Base-by-base conservation (phyloP, 2,113 vertebrate genomes). In the Collichthys lucidus region DNA sequence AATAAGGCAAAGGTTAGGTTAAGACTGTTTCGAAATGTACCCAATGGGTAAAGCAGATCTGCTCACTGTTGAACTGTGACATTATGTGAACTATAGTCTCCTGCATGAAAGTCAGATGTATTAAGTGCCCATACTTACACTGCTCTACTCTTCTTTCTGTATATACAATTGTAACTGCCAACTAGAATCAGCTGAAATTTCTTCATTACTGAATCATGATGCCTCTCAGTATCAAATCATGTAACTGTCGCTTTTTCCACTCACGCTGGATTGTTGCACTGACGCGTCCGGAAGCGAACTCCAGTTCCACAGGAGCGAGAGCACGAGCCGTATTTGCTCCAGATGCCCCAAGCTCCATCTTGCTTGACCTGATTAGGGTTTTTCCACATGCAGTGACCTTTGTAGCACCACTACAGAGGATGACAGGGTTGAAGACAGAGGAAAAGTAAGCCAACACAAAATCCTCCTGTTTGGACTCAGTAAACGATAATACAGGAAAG, bases 311-410 rank as follows among this genome's bases (percentile, higher is more conserved):
- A 99, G 1, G 96, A 97, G 60, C 98, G 94, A 0, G 98, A 99
- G 89, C 98, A 99, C 74, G 97, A 95, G 60, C 97, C 97, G 2
- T 96, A 97, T 87, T 98, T 99, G 50, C 95, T 96, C 98, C 98
- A 99, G 5, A 96, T 89, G 24, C 96, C 95, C 98, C 98, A 99
- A 76, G 91, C 93, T 0, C 98, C 98, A 9, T 99, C 98, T 88
- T 98, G 97, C 86, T 96, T 98, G 75, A 97, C 92, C 92, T 98
- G 97, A 74, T 98, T 96, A 0, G 96, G 94, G 12, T 97, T 99
- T 84, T 98, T 98, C 98, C 98, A 99, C 97, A 99, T 99, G 93
- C 98, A 99, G 87, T 99, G 98, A 88, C 98, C 98, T 94, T 99
- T 99, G 66, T 99, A 99, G 93, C 98, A 99, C 98, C 98, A 99